Conservation (phyloP, 2,888 invertebrate genomes). For the Stratiomys singularior region DNA sequence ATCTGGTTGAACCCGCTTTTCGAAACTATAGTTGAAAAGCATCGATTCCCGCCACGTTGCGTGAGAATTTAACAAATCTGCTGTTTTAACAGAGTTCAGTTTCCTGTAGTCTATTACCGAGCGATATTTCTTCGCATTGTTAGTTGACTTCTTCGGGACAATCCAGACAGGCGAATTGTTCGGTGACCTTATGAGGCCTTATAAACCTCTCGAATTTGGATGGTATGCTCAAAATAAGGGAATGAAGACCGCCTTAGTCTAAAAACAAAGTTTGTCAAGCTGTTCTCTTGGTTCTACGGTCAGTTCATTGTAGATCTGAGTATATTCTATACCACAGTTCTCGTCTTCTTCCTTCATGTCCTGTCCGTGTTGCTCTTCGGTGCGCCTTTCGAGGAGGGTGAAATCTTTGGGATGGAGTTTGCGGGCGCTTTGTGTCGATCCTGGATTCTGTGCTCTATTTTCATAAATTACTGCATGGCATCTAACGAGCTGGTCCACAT, state of each 20-base stretch:
- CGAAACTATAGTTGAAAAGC: not conserved
- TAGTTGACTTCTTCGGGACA: not conserved
- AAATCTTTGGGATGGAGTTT: not conserved
- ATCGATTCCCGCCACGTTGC: not conserved
- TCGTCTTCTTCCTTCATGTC: too few relatives aligned
- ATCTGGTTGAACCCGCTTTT: not conserved
- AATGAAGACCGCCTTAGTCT: not conserved
- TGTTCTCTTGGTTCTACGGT: too few relatives aligned
- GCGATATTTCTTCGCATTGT: conserved; percentile 1
- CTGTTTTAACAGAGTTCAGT: not conserved
- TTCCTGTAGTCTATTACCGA: not conserved
- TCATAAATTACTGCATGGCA: not conserved
- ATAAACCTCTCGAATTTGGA: not conserved
- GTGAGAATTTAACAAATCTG: not conserved
- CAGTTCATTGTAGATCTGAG: too few relatives aligned
- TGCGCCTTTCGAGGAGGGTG: not conserved
- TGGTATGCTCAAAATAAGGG: not conserved
- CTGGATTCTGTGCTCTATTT: not conserved
- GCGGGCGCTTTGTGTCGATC: not conserved
- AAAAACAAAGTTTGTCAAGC: not conserved
- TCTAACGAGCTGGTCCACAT: not conserved
- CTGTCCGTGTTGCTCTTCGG: too few relatives aligned
- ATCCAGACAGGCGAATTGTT: conserved; percentile 1
- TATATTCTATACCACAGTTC: too few relatives aligned
- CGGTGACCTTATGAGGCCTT: not conserved